Conservation (phyloP, 2,113 vertebrate genomes). For the Pachyramphus minor region DNA sequence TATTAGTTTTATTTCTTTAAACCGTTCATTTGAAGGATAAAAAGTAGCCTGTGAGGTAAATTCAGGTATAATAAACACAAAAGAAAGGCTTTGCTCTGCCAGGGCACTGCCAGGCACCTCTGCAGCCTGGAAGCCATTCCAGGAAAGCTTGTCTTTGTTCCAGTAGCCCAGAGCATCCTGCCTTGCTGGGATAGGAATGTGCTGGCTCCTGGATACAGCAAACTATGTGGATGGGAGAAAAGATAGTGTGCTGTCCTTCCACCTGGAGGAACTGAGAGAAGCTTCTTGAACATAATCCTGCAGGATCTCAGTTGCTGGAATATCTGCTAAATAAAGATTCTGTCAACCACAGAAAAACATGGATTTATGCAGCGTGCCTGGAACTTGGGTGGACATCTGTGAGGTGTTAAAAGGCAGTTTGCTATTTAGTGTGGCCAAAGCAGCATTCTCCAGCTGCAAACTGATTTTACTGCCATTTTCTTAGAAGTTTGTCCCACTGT, state of each 20-base stretch:
- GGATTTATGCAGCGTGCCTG: neutral
- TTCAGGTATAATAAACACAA: neutral
- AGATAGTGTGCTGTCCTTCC: neutral
- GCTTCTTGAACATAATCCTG: neutral
- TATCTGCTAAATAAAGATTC: neutral
- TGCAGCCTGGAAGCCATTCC: neutral
- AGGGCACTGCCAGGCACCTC: neutral
- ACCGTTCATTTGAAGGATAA: neutral
- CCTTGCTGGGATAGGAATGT: neutral
- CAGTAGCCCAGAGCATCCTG: neutral
- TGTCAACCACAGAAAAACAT: neutral
- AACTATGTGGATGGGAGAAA: neutral
- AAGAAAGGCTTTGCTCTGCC: neutral
- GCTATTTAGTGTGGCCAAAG: neutral
- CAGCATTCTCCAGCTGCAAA: neutral
- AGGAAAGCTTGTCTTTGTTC: neutral
- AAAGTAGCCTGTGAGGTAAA: neutral
- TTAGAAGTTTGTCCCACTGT: neutral
- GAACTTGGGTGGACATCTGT: neutral
- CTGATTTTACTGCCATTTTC: neutral
- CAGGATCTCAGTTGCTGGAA: neutral
- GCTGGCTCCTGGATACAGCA: rapidly evolving
- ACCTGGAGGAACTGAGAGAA: neutral
- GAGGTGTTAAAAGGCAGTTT: neutral
- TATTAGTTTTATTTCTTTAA: neutral